Percentiles rank a stretch among this genome's conserved stretches.
phyloP scores from a whole-genome alignment of 2,797 vertebrate genomes.

The Argentina silus region DNA sequence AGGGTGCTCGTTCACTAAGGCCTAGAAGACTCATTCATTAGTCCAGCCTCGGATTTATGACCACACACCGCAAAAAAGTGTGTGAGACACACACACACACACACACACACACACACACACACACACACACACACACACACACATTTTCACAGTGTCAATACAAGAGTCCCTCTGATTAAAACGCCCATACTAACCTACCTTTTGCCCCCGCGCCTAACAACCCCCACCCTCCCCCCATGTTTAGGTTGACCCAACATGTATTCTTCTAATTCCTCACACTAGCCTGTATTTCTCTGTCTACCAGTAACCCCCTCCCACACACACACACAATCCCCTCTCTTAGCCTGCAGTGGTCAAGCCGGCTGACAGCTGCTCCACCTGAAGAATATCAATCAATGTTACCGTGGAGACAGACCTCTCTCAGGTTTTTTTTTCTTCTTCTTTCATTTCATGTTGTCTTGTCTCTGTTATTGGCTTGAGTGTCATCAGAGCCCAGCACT shows the following conservation, averaged over 20 bases:
- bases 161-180: slow-evolving; percentile 6
- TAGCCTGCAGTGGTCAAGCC: slow-evolving; percentile 79
- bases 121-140: background rate
- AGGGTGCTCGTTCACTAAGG: slow-evolving; percentile 15
- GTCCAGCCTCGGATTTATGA: slow-evolving; percentile 49
- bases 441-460: background rate
- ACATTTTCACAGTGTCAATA: background rate
- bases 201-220: background rate
- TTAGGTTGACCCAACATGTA: background rate
- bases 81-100: slow-evolving; percentile 3
- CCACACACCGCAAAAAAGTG: slow-evolving; percentile 15
- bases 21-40: slow-evolving; percentile 52
- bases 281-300: background rate
- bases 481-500: too few species aligned
- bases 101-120: background rate
- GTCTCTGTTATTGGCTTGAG: background rate
- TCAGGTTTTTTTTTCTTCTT: slow-evolving; percentile 12
- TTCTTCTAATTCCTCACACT: background rate
- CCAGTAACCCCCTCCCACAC: slow-evolving; percentile 12
- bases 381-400: slow-evolving; percentile 89
- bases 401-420: slow-evolving; percentile 83
- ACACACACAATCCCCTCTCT: slow-evolving; percentile 14
- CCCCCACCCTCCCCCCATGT: background rate
- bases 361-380: slow-evolving; percentile 85
- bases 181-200: background rate